phyloP scores from a whole-genome alignment of 2,797 vertebrate genomes.

The Fratercula arctica region DNA sequence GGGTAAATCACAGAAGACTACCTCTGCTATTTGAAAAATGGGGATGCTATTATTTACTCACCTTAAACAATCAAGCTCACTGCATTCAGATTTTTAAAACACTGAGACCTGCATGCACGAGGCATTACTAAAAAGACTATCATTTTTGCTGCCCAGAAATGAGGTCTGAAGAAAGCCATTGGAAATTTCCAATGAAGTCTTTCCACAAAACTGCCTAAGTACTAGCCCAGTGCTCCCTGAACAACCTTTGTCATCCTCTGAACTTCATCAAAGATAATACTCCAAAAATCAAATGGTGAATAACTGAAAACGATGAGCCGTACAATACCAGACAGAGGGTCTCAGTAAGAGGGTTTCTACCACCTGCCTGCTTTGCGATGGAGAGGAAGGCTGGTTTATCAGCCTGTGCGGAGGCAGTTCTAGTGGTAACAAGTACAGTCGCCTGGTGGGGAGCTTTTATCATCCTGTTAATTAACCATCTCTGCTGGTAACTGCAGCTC shows the following conservation, averaged over 20 bases:
- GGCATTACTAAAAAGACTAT: background rate
- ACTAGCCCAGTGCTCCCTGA: background rate
- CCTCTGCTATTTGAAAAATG: background rate
- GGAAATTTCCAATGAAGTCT: background rate
- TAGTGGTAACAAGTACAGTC: background rate
- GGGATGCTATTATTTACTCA: background rate
- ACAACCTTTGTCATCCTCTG: background rate
- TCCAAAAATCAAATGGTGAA: background rate
- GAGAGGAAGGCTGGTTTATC: background rate
- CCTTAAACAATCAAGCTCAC: background rate
- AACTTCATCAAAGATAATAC: background rate
- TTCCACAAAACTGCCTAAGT: background rate
- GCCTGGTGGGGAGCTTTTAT: background rate
- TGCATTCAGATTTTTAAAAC: background rate
- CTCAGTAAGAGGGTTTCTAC: background rate
- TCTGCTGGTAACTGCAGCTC: slow-evolving; percentile 3
- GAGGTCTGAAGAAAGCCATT: background rate
- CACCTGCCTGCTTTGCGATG: background rate
- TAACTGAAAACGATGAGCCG: background rate
- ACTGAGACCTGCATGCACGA: background rate
- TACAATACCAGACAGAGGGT: background rate
- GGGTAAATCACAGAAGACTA: background rate
- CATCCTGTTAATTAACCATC: slow-evolving; percentile 17
- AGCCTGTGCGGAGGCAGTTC: background rate
- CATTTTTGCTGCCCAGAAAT: background rate